These are phyloP conservation scores for Noctua pronuba DNA, from an alignment of 2,888 invertebrate genomes.

Conservation along the genomic window DNA sequence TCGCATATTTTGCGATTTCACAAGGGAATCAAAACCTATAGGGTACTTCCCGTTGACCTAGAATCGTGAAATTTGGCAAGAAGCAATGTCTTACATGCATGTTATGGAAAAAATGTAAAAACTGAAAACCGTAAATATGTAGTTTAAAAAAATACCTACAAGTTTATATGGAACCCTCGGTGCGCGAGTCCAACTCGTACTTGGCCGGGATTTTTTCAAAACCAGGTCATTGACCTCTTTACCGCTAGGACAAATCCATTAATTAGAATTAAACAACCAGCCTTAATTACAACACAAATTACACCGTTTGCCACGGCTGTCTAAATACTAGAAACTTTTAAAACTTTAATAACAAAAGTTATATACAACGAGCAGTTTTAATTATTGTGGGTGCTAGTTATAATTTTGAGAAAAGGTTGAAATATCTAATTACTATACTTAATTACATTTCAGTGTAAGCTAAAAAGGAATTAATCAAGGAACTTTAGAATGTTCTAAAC, in stretches of 20 bases:
- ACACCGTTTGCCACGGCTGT: not conserved
- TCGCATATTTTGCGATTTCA: too few relatives aligned
- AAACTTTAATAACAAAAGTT: constrained; percentile 35
- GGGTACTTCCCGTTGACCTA: too few relatives aligned
- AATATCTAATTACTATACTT: constrained; percentile 15
- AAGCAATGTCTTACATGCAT: too few relatives aligned
- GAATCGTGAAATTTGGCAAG: too few relatives aligned
- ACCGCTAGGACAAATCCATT: not conserved
- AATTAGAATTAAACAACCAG: constrained; percentile 17
- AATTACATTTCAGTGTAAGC: constrained; percentile 1
- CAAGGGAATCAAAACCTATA: too few relatives aligned
- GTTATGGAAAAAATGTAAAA: too few relatives aligned
- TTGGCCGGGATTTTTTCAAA: too few relatives aligned
- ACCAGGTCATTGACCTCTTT: not conserved
- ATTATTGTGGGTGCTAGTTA: not conserved
- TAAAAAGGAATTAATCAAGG: constrained; percentile 6
- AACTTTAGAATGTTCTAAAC: not conserved
- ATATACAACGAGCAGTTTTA: not conserved
- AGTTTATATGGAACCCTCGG: too few relatives aligned
- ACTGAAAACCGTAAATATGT: too few relatives aligned
- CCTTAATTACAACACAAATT: constrained; percentile 17
- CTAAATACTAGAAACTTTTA: constrained; percentile 20
- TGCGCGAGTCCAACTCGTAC: too few relatives aligned
- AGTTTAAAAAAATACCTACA: too few relatives aligned
- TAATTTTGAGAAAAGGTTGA: constrained; percentile 21